Percentiles rank a stretch among this genome's conserved stretches.
These are phyloP conservation scores for Lasiurus cinereus DNA, from an alignment of 2,113 vertebrate genomes.

Conservation along the genomic window DNA sequence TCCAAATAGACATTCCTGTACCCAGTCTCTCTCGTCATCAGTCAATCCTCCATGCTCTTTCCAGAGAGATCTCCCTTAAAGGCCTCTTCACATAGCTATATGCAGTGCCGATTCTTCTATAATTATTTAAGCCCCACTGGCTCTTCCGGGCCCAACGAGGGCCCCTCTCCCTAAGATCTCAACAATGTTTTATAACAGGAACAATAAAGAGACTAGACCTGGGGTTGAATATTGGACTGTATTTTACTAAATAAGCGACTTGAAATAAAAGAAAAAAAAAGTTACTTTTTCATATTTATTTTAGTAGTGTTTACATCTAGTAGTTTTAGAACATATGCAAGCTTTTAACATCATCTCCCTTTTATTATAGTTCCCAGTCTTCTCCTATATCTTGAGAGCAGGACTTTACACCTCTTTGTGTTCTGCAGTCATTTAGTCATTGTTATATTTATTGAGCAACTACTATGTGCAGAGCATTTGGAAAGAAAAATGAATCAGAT, in stretches of 20 bases:
- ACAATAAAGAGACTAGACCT: neutral
- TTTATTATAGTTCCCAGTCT: neutral
- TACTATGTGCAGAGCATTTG: constrained; percentile 32
- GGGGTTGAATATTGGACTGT: neutral
- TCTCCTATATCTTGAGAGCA: neutral
- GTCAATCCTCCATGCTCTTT: neutral
- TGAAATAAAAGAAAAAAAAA: neutral
- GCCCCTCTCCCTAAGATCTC: neutral
- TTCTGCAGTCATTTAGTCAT: neutral
- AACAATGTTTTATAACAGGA: neutral
- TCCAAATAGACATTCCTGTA: neutral
- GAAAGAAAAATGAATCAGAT: neutral
- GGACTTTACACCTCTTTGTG: neutral
- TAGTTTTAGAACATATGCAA: constrained; percentile 36
- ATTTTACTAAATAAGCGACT: constrained; percentile 7
- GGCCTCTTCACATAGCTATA: neutral
- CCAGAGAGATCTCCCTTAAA: neutral
- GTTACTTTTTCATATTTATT: constrained; percentile 11
- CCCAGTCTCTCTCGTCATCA: neutral
- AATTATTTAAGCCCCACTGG: neutral
- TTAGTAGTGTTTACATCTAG: neutral
- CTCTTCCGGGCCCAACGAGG: neutral
- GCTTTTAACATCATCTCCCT: neutral
- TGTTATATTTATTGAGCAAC: constrained; percentile 50
- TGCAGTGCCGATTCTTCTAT: neutral